phyloP scores from a whole-genome alignment of 35 echinoderm and acorn worm species.

The Anneissia japonica region DNA sequence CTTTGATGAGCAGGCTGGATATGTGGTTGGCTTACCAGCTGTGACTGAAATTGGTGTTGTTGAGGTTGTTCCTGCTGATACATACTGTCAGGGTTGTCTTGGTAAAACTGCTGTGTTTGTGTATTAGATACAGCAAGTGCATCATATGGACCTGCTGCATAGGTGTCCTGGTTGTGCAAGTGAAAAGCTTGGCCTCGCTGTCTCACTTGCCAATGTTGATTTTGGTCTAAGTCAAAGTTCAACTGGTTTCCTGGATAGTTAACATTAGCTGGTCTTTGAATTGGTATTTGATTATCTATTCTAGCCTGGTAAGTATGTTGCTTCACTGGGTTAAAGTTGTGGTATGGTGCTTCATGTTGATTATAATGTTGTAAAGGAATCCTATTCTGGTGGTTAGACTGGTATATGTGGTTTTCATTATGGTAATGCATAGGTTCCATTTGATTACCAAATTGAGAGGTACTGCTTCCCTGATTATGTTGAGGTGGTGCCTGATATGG shows the following conservation, averaged over 20 bases:
- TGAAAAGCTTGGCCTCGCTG: not conserved
- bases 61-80: slow-evolving; percentile 5
- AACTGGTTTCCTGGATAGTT: not conserved
- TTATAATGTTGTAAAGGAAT: not conserved
- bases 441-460: not conserved
- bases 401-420: not conserved
- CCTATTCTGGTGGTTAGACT: not conserved
- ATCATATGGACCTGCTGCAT: not conserved
- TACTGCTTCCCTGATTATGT: not conserved
- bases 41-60: slow-evolving; percentile 1
- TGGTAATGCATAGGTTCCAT: not conserved
- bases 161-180: too few species aligned
- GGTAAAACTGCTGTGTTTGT: slow-evolving; percentile 3
- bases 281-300: not conserved
- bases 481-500: not conserved
- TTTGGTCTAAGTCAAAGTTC: not conserved
- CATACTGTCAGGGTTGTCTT: not conserved
- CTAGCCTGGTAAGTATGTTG: too few species aligned
- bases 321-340: too few species aligned
- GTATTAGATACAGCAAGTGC: not conserved
- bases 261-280: not conserved
- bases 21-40: not conserved
- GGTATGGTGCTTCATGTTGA: too few species aligned
- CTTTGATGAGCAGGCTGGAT: not conserved
- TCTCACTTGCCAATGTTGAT: not conserved